Evolutionary conservation across 2,113 vertebrate species (phyloP).

Genomic region (Elephas maximus): DNA sequence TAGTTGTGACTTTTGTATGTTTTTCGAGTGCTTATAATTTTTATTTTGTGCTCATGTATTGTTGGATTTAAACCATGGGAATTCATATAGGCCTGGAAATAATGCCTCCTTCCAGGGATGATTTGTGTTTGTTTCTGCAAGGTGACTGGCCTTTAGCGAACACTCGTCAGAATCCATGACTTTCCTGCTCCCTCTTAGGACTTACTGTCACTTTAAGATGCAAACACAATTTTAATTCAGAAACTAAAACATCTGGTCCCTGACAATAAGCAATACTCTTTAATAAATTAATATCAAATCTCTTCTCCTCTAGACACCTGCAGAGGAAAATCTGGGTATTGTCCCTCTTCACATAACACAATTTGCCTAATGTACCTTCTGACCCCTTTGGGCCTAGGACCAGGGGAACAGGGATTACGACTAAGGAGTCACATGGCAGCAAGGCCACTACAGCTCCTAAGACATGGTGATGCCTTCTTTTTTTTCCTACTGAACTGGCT

Average conservation of each 20-base stretch:
- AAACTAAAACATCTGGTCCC: background rate
- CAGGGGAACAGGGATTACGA: too few relatives aligned
- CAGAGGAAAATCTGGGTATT: background rate
- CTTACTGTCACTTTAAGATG: background rate
- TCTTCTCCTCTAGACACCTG: background rate
- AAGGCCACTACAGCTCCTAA: background rate
- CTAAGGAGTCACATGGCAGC: background rate
- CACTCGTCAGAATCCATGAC: background rate
- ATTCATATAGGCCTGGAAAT: background rate
- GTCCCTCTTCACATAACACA: background rate
- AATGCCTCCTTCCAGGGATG: background rate
- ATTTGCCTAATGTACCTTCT: too few relatives aligned
- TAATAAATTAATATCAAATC: background rate
- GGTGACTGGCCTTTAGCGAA: background rate
- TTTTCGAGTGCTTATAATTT: background rate
- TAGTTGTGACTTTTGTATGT: background rate
- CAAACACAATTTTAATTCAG: background rate
- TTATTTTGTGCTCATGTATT: background rate
- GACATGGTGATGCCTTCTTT: background rate
- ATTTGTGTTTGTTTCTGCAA: background rate
- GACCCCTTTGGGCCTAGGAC: background rate
- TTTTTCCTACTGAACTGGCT: background rate
- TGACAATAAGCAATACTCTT: background rate
- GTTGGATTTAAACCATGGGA: background rate
- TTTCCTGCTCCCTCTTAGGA: background rate